Conservation (phyloP, 2,797 vertebrate genomes). For the Ispidina picta region DNA sequence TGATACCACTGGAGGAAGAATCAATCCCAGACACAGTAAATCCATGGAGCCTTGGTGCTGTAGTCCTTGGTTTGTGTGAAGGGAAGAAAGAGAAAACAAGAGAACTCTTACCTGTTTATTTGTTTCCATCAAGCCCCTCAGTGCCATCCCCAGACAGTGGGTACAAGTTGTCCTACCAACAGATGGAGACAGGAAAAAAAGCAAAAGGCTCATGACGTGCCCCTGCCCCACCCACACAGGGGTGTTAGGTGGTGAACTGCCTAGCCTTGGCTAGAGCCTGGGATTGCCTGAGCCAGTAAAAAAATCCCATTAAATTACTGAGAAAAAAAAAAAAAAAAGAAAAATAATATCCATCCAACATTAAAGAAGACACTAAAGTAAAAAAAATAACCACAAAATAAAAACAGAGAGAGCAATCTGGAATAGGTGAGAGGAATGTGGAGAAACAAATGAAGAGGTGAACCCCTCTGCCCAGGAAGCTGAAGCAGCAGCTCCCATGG, state of each 20-base stretch:
- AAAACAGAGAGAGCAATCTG: not conserved
- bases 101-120: conserved; percentile 58
- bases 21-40: not conserved
- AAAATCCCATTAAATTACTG: not conserved
- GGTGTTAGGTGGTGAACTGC: not conserved
- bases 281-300: conserved; percentile 14
- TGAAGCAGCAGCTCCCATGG: not conserved
- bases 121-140: conserved; percentile 56
- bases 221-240: not conserved
- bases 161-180: conserved; percentile 64
- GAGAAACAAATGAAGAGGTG: not conserved
- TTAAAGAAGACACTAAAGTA: not conserved
- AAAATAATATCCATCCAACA: not conserved
- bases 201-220: not conserved
- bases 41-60: not conserved
- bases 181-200: conserved; percentile 61
- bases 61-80: not conserved
- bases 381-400: not conserved
- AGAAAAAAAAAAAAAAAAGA: not conserved
- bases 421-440: not conserved
- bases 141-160: conserved; percentile 63
- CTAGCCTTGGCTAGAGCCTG: not conserved
- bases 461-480: not conserved
- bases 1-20: not conserved
- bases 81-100: not conserved